Evolutionary conservation across 23 tunicate species (phyloP), one percentile per base, ranked within the genome.

Genomic region (Diplosoma virens): DNA sequence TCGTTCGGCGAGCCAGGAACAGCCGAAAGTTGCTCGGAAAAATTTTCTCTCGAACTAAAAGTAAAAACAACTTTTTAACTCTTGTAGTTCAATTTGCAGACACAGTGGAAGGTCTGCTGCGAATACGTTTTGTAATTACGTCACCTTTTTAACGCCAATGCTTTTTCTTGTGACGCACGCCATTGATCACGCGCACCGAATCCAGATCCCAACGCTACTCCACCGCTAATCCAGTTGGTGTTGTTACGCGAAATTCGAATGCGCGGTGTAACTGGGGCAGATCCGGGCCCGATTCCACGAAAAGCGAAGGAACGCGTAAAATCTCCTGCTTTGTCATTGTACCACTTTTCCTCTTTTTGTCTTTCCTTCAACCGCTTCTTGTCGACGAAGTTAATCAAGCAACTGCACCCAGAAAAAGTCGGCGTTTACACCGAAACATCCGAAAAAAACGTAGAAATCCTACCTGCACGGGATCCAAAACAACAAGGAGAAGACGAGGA

Each of bases 391-490:
- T 92, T 92, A 29, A 92, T 69, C 32, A 92, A 63, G 59, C 97
- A 92, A 37, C 97, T 92, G 76, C 14, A 74, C n/a, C n/a, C n/a
- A n/a, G n/a, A n/a, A n/a, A n/a, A n/a, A n/a, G n/a, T n/a, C n/a
- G n/a, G n/a, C n/a, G n/a, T n/a, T n/a, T n/a, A n/a, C n/a, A n/a
- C n/a, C n/a, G n/a, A n/a, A n/a, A n/a, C n/a, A n/a, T n/a, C n/a
- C n/a, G n/a, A n/a, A n/a, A n/a, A n/a, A n/a, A n/a, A 59, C 9
- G 21, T 9, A 59, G 21, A n/a, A 22, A 17, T 28, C 14, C 23
- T 30, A 88, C 97, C 97, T 81, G 72, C 82, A 79, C 25, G 97
- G 97, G 6, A 90, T 61, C 97, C 97, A 90, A 22, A 90, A 79
- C 14, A 90, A 28, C 30, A 90, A 41, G 17, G 97, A 90, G 67